Base-by-base conservation (phyloP, 2,888 invertebrate genomes). In the Elgonia sp. region DNA sequence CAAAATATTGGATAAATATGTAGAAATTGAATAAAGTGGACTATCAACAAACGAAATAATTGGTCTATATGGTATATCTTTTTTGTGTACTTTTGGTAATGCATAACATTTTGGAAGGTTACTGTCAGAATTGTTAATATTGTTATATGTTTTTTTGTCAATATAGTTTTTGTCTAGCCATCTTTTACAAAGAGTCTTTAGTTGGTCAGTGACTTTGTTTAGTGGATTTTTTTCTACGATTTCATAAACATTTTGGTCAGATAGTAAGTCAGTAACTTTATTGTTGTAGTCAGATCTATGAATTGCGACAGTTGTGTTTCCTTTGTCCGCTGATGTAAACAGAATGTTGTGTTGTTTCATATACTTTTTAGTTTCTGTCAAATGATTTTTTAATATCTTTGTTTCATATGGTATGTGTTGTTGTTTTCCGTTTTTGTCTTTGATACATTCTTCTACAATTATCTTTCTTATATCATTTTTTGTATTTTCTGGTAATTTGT, bases 1-100 rank as follows among this genome's bases (percentile, higher is more conserved):
- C 8, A 42, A 7, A 12, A 42, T 42, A 42, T 42, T 42, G 12
- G 42, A 42, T 42, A 42, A 12, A 42, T 9, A 42, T 12, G 42
- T 42, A 7, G 42, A 42, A 12, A 42, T 9, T 9, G 12, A 42
- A 42, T 42, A 42, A 16, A 77, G 42, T 42, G 42, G 42, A 42
- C 12, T 42, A 42, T 42, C 42, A 42, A 42, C 42, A 42, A 42
- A 42, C 42, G 42, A 42, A 9, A 42, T 42, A 9, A 42, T 42
- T 9, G 42, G 42, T 42, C 42, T 42, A 42, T 9, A 42, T 9
- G 42, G 42, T 9, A 12, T 39, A 53, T 77, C 39, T 46, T 53
- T 14, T 20, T 77, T 77, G 40, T 77, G 77, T 37, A 77, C 53
- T 53, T 72, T 72, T 39, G 72, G 72, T 29, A 72, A 12, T n/a